Conservation (phyloP, 2,113 vertebrate species). For the Nettapus auritus region DNA sequence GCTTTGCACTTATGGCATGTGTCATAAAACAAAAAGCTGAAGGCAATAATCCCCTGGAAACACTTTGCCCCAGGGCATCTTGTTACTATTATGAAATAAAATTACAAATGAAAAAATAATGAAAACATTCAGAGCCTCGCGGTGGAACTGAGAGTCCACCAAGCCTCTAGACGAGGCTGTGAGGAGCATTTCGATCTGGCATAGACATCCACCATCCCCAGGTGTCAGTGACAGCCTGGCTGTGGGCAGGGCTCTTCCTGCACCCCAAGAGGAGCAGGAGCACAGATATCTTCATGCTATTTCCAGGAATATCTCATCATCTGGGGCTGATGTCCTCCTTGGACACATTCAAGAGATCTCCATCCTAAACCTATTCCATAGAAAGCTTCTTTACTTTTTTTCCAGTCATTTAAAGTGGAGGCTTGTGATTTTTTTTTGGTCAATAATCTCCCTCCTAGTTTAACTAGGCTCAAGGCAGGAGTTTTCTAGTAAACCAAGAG, state of each 20-base stretch:
- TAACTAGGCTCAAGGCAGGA: background rate
- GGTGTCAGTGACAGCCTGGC: background rate
- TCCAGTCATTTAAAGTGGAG: background rate
- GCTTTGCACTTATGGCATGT: slow-evolving; percentile 35
- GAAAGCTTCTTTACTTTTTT: background rate
- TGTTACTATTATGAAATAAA: slow-evolving; percentile 33
- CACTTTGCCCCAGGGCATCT: background rate
- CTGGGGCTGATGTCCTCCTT: background rate
- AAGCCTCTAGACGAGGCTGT: background rate
- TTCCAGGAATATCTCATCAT: background rate
- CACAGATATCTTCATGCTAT: background rate
- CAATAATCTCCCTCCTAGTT: background rate
- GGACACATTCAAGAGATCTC: accelerated
- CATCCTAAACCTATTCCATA: background rate
- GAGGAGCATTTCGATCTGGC: background rate
- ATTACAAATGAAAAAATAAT: slow-evolving; percentile 46
- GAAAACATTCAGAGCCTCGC: background rate
- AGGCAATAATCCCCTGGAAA: slow-evolving; percentile 64
- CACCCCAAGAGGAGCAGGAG: background rate
- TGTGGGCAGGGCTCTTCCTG: background rate
- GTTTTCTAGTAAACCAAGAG: background rate
- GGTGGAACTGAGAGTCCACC: background rate
- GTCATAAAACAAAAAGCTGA: slow-evolving; percentile 57
- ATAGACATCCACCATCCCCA: background rate
- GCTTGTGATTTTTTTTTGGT: background rate